Evolutionary conservation across 2,888 invertebrate species (phyloP), one percentile per base, ranked within the genome.

Genomic region (Spatulosminthurus flaviceps): DNA sequence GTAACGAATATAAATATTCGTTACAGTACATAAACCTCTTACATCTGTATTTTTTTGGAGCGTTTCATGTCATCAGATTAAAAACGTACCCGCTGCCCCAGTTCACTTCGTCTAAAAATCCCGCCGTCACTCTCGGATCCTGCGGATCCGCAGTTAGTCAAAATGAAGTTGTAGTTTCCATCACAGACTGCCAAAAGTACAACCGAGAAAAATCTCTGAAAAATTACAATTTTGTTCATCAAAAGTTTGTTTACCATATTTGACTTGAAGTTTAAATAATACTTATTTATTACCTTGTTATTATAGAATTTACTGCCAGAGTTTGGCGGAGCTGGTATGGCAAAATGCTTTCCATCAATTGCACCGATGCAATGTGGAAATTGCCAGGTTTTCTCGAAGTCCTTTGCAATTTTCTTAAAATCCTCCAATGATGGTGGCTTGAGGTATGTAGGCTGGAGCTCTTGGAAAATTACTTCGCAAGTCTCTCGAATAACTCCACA

Each of bases 281-380:
- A 61, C n/a, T 61, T 7, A 13, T 61, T 61, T n/a, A 61, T 41
- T 51, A 51, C 70, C 29, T 34, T 34, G 70, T 72, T 51, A 43
- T 72, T 72, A 26, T 72, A 72, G 24, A 41, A 43, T 1, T 13
- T 0, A 26, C 42, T 72, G 22, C 72, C 72, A 26, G 72, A 51
- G 19, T 72, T 72, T 2, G 22, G 16, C 2, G 72, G 70, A 34
- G 41, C 34, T 29, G 34, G 34, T 4, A 71, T 71, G n/a, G 41
- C 22, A 5, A 72, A 41, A 26, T 72, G 72, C n/a, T 72, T 72
- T 11, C 72, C 72, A 28, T 72, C 72, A 0, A 72, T 11, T 2
- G 51, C 51, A 11, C 72, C 72, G 2, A 72, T 19, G 19, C 72
- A 72, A 19, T 72, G 19, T 9, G 72, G 72, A 51, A 72, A 51